Conservation (phyloP, 2,888 invertebrate genomes). For the Ellobium chinense region DNA sequence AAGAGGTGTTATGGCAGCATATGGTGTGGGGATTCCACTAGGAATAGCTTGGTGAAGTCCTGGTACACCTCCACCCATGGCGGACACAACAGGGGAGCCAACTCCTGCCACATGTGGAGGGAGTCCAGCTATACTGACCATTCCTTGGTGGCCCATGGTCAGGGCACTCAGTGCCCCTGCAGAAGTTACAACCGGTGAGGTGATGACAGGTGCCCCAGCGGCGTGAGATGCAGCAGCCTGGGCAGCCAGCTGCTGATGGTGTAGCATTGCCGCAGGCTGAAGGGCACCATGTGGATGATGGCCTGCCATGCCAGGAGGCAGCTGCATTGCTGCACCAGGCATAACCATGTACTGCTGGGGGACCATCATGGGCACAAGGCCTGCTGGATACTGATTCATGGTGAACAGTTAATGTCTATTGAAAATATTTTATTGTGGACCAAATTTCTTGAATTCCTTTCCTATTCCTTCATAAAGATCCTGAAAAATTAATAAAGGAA, state of each 20-base stretch:
- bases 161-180: conserved; percentile 38
- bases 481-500: no score
- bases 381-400: conserved; percentile 65
- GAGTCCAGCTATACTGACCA: conserved; percentile 46
- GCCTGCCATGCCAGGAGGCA: conserved; percentile 34
- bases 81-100: conserved; percentile 7
- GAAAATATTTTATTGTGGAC: no score
- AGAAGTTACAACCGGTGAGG: conserved; percentile 41
- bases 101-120: conserved; percentile 43
- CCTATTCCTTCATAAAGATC: no score
- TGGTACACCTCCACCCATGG: conserved; percentile 17
- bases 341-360: conserved; percentile 72
- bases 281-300: conserved; percentile 41
- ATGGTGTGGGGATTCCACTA: conserved; percentile 33
- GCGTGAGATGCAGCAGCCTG: conserved; percentile 48
- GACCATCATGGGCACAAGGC: conserved; percentile 71
- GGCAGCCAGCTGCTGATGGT: conserved; percentile 30
- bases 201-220: conserved; percentile 50
- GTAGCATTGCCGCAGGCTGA: conserved; percentile 35
- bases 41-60: conserved; percentile 42
- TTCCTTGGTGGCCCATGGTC: conserved; percentile 43
- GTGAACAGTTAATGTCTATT: no score
- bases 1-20: conserved; percentile 35
- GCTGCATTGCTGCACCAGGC: conserved; percentile 52
- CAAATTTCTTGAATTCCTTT: no score